A percentile compares a stretch with the other conserved stretches of the same genome.
Conservation (phyloP, 2,888 invertebrate species). For the Scrobipalpa atriplicella region DNA sequence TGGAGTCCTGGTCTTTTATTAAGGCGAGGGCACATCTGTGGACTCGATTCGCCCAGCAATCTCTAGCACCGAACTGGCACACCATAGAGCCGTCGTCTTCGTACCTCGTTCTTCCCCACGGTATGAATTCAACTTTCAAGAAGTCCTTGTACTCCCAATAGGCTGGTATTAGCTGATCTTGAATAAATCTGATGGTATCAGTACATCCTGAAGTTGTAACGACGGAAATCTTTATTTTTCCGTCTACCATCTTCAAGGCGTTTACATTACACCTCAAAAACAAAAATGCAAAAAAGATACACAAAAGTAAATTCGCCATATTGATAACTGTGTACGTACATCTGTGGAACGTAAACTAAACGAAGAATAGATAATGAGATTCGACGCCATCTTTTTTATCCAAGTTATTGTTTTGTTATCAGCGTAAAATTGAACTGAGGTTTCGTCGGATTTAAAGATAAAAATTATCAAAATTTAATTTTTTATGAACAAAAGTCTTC, state of each 20-base stretch:
- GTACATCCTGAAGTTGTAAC: conserved; percentile 65
- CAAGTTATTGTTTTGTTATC: neutral
- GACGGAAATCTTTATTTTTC: conserved; percentile 60
- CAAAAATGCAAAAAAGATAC: neutral
- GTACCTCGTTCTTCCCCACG: conserved; percentile 69
- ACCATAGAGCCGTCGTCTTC: conserved; percentile 45
- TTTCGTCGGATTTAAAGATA: neutral
- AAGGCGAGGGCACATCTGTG: conserved; percentile 66
- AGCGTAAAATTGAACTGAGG: neutral
- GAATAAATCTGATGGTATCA: conserved; percentile 61
- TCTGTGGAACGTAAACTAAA: too few relatives aligned
- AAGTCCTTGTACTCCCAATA: conserved; percentile 57
- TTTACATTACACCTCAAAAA: conserved; percentile 27
- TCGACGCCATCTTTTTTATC: too few relatives aligned
- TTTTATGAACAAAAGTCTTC: too few relatives aligned
- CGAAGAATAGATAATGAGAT: too few relatives aligned
- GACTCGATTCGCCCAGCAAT: conserved; percentile 72
- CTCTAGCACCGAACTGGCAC: conserved; percentile 60
- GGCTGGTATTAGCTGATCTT: conserved; percentile 51
- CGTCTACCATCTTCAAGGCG: conserved; percentile 53
- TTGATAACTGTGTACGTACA: too few relatives aligned
- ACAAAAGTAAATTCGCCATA: neutral
- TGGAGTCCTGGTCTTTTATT: conserved; percentile 57
- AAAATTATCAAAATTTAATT: too few relatives aligned
- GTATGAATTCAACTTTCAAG: conserved; percentile 66